Evolutionary conservation across 1,140 invertebrate genomes (phyloP), one percentile per base, ranked within the genome.

Genomic region (Drosophila bipectinata): DNA sequence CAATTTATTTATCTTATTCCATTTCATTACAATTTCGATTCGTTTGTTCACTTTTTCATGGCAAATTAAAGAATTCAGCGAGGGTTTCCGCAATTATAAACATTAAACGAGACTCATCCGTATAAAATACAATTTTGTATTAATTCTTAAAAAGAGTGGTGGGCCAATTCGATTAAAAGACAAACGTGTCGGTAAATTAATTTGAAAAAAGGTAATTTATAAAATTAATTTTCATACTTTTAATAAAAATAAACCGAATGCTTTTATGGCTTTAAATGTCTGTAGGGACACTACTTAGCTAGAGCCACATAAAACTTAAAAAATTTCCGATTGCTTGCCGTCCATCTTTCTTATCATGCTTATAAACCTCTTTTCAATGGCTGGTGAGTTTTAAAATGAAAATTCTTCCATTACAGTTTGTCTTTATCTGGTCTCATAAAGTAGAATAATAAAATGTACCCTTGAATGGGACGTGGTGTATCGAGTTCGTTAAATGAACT

Each of bases 1-100:
- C 53, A 83, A 88, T 87, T 87, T 76, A 76, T 71, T 75, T 79
- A 58, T 56, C 81, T 87, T 77, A 76, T 80, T 75, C 37, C 39
- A 58, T 66, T 58, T 69, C 34, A 56, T 39, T 48, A 34, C 62
- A n/a, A 15, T 28, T 45, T 67, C 47, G 44, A 54, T 32, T 60
- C 44, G 26, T 32, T 48, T 49, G 32, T 39, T 18, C 55, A 58
- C 59, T 54, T 47, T 32, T 37, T 3, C 9, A 37, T 48, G 34
- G 15, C 10, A 12, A 45, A 61, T 54, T 48, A 18, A 37, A 18
- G 26, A 51, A 67, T 52, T 64, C 0, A 39, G 18, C 18, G 12
- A 39, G 30, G 37, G 60, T 47, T 41, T 30, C 26, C 10, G 26
- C 63, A 57, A 57, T 57, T 71, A 69, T 71, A 26, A 26, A 57